Conservation (phyloP, 2,888 invertebrate species). For the Hypomecis atomaria region DNA sequence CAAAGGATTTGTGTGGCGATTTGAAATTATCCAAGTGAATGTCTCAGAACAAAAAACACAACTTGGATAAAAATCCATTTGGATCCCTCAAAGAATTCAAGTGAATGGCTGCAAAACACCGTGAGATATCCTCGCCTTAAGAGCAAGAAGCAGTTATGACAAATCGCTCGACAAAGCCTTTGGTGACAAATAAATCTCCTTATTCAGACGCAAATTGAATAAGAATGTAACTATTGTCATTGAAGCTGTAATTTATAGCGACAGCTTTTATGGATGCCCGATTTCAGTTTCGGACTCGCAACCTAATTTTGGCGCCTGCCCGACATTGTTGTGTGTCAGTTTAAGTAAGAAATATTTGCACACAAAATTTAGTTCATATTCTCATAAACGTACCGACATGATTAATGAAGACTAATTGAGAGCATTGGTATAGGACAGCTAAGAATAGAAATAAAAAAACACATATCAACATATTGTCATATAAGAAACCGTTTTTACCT, state of each 20-base stretch:
- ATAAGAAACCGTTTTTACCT: too few species aligned
- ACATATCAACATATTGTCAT: too few species aligned
- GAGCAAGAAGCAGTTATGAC: conserved; percentile 67
- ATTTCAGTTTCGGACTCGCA: conserved; percentile 2
- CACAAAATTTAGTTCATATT: too few species aligned
- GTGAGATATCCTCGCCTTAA: conserved; percentile 34
- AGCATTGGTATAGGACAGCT: neutral
- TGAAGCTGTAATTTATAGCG: conserved; percentile 20
- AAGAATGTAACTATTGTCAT: conserved; percentile 26
- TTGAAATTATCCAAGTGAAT: too few species aligned
- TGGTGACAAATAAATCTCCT: conserved; percentile 40
- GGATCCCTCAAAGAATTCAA: too few species aligned
- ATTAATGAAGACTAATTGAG: neutral
- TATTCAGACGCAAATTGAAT: conserved; percentile 32
- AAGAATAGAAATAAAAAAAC: too few species aligned
- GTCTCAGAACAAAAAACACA: too few species aligned
- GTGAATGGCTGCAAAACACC: too few species aligned
- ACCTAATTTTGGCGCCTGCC: neutral
- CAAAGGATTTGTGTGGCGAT: too few species aligned
- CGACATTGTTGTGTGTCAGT: neutral
- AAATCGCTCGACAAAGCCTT: conserved; percentile 55
- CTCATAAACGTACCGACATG: too few species aligned
- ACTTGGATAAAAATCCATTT: too few species aligned
- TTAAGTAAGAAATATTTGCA: too few species aligned
- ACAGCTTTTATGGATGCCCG: conserved; percentile 28